Conservation (phyloP, 2,113 vertebrate species). For the Meleagris gallopavo region DNA sequence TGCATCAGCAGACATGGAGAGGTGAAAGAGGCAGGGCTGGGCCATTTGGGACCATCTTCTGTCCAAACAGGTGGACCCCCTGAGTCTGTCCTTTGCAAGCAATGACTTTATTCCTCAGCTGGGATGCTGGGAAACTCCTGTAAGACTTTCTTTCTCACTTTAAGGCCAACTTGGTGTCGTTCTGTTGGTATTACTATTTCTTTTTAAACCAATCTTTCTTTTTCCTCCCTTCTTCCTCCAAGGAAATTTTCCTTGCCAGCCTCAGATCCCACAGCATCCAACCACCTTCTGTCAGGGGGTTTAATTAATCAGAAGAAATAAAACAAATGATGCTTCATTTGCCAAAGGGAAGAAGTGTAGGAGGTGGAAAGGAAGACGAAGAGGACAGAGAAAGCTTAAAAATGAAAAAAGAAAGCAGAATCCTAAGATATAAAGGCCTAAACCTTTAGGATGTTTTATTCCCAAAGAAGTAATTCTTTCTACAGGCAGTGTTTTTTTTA, state of each 20-base stretch:
- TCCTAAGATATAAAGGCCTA: neutral
- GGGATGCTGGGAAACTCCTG: neutral
- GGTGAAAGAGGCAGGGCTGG: neutral
- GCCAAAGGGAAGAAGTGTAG: neutral
- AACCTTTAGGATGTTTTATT: neutral
- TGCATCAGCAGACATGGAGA: neutral
- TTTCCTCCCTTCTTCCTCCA: neutral
- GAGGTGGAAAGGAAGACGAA: neutral
- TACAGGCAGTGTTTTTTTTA: neutral
- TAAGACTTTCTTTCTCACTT: neutral
- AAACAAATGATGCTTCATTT: neutral
- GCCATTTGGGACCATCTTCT: neutral
- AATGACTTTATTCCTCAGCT: neutral
- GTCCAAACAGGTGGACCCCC: neutral
- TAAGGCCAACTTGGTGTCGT: neutral
- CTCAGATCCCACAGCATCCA: neutral
- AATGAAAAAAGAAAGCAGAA: neutral
- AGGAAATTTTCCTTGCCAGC: neutral
- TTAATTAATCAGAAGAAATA: conserved; percentile 50
- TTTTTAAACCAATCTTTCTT: neutral
- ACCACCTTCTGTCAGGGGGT: conserved; percentile 27
- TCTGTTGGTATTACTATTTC: neutral
- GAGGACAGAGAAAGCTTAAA: neutral
- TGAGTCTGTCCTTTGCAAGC: neutral
- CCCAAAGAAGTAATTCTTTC: fast-evolving